Evolutionary conservation across 2,888 invertebrate genomes (phyloP), one percentile per base, ranked within the genome.

Genomic region (Drosophila paranaensis): DNA sequence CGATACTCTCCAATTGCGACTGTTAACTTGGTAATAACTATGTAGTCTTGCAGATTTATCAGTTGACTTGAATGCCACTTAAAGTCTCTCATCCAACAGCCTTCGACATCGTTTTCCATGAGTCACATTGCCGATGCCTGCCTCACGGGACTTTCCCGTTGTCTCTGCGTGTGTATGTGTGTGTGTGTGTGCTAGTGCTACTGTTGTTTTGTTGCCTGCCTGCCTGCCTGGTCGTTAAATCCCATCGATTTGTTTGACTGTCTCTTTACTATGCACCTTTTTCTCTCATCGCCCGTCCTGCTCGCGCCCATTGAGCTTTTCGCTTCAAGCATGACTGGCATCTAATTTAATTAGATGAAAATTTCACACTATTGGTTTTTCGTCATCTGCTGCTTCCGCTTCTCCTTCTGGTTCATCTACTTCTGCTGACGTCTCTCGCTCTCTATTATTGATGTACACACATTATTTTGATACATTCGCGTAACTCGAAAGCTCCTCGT

Each of bases 241-340:
- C 65, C 43, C 70, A 83, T 83, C 89, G 83, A 89, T 83, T 89
- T 83, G 89, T 89, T 83, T 83, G 83, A 89, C 78, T 77, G 77
- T 68, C 77, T 77, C 77, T 78, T 77, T 56, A 77, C 65, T 77
- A 60, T 63, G 60, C 60, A 77, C 64, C 77, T 76, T 80, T 54
- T 46, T 51, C 20, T 35, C 37, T n/a, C 27, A 40, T 30, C 57
- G 55, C 42, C 30, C 51, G 33, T 37, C 40, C 65, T 45, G 48
- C 48, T 51, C 51, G 42, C 30, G 30, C 54, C 37, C 35, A 10
- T 58, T 57, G 50, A 66, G 65, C 51, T 67, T 65, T 69, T 42
- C 48, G 60, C 60, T 79, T 80, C 55, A 71, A 66, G 80, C 83
- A 74, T 88, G 82, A 85, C 88, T 82, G 82, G 68, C 77, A 81